Evolutionary conservation across 2,797 vertebrate species (phyloP), one percentile per base, ranked within the genome.

Genomic region (Peromyscus nudipes): DNA sequence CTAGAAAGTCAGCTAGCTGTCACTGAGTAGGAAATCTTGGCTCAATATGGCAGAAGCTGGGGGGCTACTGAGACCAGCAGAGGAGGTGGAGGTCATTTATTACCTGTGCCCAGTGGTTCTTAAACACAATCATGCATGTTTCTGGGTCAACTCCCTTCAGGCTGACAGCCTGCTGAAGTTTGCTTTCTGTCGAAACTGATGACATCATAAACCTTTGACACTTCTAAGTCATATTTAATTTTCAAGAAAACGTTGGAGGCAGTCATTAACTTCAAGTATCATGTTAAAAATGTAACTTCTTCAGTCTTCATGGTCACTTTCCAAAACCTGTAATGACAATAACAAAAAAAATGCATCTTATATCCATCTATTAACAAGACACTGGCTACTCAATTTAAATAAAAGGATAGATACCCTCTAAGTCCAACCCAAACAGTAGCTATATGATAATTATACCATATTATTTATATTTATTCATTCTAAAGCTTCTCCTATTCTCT

Each of bases 91-190:
- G 84, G 31, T 83, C 97, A 96, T 69, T 95, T 76, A 17, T 96
- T 99, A 99, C 99, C 99, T 99, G 99, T 80, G 99, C 99, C 99
- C 99, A 99, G 98, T 99, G 99, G 98, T 99, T 99, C 99, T 99
- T 99, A 99, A 99, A 99, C 82, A 99, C 99, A 96, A 99, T 99
- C 99, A 99, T 99, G 98, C 99, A 99, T 95, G 99, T 99, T 99
- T 99, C 99, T 93, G 99, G 99, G 98, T 99, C 99, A 98, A 99
- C 99, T 97, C 99, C 99, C 97, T 99, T 99, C 95, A 99, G 98
- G 98, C 99, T 99, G 84, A 99, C 98, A 95, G 99, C 98, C 98
- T 99, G 99, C 89, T 96, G 99, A 55, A 98, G 98, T 98, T 94
- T 98, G 98, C 98, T 99, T 98, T 99, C 99, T 96, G 98, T 99